A percentile compares a stretch with the other conserved stretches of the same genome.
phyloP scores from a whole-genome alignment of 1,140 invertebrate genomes.

The Aleiodes sp. region DNA sequence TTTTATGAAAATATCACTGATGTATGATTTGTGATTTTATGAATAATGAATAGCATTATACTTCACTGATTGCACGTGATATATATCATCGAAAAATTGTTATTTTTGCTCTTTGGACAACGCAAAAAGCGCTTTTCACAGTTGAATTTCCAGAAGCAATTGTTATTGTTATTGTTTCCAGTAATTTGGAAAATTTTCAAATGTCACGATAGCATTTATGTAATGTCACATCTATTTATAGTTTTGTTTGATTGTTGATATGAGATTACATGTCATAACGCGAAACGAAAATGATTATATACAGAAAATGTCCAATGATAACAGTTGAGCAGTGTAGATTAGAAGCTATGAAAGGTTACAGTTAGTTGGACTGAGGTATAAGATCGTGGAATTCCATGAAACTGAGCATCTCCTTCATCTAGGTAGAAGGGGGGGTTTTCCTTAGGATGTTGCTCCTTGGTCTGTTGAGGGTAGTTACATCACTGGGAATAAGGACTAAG shows the following conservation, averaged over 20 bases:
- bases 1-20: not conserved
- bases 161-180: too few species aligned
- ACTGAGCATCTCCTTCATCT: slow-evolving; percentile 1
- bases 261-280: not conserved
- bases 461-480: slow-evolving; percentile 7
- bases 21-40: not conserved
- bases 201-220: too few species aligned
- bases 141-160: too few species aligned
- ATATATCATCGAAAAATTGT: not conserved
- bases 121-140: too few species aligned
- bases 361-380: not conserved
- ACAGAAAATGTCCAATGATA: slow-evolving; percentile 8
- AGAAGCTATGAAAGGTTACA: slow-evolving; percentile 2
- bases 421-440: too few species aligned
- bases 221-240: too few species aligned
- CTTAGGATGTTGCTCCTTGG: slow-evolving; percentile 2
- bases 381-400: not conserved
- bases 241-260: too few species aligned
- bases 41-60: not conserved
- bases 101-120: too few species aligned
- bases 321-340: not conserved
- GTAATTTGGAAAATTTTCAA: too few species aligned
- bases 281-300: not conserved
- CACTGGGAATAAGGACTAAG: not conserved
- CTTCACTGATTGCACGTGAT: not conserved